Evolutionary conservation across 1,140 invertebrate genomes (phyloP), one percentile per base, ranked within the genome.

Genomic region (Drosophila micromelanica): DNA sequence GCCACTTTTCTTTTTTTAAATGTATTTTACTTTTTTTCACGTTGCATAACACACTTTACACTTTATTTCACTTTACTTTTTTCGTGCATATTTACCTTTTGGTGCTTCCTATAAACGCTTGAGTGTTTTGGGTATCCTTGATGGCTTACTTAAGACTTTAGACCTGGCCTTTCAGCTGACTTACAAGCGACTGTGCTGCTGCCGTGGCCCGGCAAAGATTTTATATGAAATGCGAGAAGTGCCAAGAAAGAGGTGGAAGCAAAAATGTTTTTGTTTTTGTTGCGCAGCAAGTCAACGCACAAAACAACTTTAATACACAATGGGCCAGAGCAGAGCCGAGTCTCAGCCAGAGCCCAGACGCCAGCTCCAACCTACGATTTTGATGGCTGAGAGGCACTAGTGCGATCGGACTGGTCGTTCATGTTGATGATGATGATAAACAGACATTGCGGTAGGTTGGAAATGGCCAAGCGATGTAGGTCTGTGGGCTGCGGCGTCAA

Each of bases 201-300:
- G 73, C 73, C 69, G 85, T n/a, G 61, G 73, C 59, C 52, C 80
- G 69, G 70, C 76, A 80, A 80, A 73, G 69, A 73, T 84, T 89
- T 89, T 89, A 89, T 89, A 89, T 89, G 85, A 89, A 89, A 90
- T 67, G 76, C 73, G 85, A 89, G 76, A 89, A 80, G 79, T 72
- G 74, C 45, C 81, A 67, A 72, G 71, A 75, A 72, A 71, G 40
- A 73, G 37, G 52, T 61, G 72, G 60, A 59, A 51, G 67, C 49
- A 71, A 65, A 63, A 71, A 38, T 42, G 52, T 23, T 42, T 51
- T 49, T 57, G 8, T 42, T 46, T 27, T 37, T 62, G 49, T 35
- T 57, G 15, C 46, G 38, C 42, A 38, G 15, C 32, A 57, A 76
- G 49, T 32, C 71, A 69, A 67, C 63, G 64, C 61, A 76, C 51